phyloP scores from a whole-genome alignment of 2,888 invertebrate genomes.

The Stenodera caucasica region DNA sequence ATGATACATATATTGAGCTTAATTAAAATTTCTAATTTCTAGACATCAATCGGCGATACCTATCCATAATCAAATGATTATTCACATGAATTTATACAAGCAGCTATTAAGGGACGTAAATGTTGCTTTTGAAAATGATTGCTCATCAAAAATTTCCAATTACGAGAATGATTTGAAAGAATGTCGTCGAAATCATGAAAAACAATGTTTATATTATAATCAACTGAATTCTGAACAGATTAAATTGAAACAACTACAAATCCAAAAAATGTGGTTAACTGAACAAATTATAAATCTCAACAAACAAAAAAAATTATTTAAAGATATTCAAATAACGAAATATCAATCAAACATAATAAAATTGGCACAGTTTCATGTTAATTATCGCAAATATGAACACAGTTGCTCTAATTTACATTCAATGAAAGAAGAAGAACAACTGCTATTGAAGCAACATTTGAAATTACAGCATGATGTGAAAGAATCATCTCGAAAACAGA shows the following conservation, averaged over 20 bases:
- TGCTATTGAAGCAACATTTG: not conserved
- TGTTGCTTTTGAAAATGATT: not conserved
- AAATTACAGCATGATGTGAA: not conserved
- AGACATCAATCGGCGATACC: not conserved
- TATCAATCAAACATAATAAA: not conserved
- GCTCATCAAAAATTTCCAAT: not conserved
- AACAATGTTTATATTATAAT: not conserved
- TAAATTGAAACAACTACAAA: constrained; percentile 1
- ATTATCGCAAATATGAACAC: not conserved
- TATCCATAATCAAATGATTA: not conserved
- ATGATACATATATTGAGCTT: not conserved
- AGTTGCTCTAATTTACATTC: not conserved
- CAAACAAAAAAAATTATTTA: not conserved
- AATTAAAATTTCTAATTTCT: not conserved
- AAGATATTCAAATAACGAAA: not conserved
- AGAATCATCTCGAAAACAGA: not conserved
- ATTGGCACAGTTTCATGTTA: not conserved
- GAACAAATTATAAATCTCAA: not conserved
- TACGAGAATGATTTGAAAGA: not conserved
- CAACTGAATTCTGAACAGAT: not conserved
- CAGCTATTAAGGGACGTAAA: not conserved
- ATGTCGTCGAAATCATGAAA: not conserved
- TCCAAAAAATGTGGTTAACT: not conserved
- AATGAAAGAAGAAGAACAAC: not conserved
- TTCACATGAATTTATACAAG: not conserved